Percentiles rank a stretch among this genome's conserved stretches.
phyloP scores from a whole-genome alignment of 2,888 invertebrate species.

The Eubasilissa splendida region DNA sequence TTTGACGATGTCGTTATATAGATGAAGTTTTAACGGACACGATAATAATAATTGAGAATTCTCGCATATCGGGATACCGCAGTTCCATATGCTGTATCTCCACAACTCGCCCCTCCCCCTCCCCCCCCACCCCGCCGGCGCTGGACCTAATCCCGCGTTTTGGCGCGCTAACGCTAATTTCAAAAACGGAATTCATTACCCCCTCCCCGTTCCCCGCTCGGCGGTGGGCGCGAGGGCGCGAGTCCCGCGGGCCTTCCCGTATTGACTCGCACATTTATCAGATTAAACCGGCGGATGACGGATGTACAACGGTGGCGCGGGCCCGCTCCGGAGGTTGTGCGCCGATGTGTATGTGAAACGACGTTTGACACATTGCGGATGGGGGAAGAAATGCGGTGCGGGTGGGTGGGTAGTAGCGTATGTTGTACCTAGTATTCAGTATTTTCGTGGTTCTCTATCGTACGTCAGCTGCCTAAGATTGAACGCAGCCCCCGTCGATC shows the following conservation, averaged over 20 bases:
- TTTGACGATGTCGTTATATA: too few relatives aligned
- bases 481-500: too few relatives aligned
- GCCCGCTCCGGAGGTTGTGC: constrained; percentile 1
- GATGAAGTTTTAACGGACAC: background rate
- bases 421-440: too few relatives aligned
- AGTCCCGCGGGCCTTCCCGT: constrained; percentile 46
- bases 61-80: too few relatives aligned
- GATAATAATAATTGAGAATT: background rate
- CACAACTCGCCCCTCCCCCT: background rate
- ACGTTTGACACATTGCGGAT: background rate
- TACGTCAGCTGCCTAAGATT: too few relatives aligned
- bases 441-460: too few relatives aligned
- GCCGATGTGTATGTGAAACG: background rate
- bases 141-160: constrained; percentile 1
- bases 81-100: too few relatives aligned
- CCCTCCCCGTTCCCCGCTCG: constrained; percentile 28
- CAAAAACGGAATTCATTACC: constrained; percentile 49
- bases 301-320: constrained; percentile 21
- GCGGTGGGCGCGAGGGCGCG: constrained; percentile 17
- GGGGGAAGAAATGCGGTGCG: too few relatives aligned
- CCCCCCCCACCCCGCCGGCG: background rate
- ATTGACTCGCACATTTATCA: constrained; percentile 58
- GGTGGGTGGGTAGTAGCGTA: too few relatives aligned
- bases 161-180: constrained; percentile 14
- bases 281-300: constrained; percentile 55